Conservation (phyloP, 2,797 vertebrate genomes). For the Leptodactylus fallax region DNA sequence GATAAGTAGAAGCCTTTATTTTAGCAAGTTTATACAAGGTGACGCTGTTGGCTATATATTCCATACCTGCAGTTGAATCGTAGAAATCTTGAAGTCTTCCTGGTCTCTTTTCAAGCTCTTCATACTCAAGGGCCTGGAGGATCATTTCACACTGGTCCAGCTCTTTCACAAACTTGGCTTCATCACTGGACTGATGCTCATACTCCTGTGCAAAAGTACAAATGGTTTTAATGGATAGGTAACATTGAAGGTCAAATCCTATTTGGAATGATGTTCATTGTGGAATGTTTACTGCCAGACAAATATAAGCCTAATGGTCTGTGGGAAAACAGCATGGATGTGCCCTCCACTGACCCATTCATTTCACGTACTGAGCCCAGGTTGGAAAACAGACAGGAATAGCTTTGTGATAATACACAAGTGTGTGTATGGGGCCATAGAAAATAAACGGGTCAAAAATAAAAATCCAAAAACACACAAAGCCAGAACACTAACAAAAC, state of each 20-base stretch:
- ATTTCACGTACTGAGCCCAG: too few relatives aligned
- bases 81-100: constrained; percentile 95
- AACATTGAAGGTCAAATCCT: background rate
- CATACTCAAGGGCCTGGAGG: constrained; percentile 94
- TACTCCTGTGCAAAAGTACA: constrained; percentile 83
- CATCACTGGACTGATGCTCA: constrained; percentile 85
- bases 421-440: too few relatives aligned
- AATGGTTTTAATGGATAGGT: background rate
- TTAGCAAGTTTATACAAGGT: background rate
- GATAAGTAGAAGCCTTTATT: background rate
- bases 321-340: too few relatives aligned
- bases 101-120: constrained; percentile 86
- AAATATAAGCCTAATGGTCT: too few relatives aligned
- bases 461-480: too few relatives aligned
- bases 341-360: too few relatives aligned
- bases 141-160: constrained; percentile 97
- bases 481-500: too few relatives aligned
- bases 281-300: too few relatives aligned
- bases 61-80: constrained; percentile 86
- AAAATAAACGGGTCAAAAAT: too few relatives aligned
- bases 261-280: too few relatives aligned
- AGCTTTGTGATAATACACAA: too few relatives aligned
- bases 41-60: background rate
- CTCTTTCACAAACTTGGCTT: constrained; percentile 92
- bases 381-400: too few relatives aligned